Evolutionary conservation across 2,888 invertebrate genomes (phyloP).

Genomic region (Leucania comma): DNA sequence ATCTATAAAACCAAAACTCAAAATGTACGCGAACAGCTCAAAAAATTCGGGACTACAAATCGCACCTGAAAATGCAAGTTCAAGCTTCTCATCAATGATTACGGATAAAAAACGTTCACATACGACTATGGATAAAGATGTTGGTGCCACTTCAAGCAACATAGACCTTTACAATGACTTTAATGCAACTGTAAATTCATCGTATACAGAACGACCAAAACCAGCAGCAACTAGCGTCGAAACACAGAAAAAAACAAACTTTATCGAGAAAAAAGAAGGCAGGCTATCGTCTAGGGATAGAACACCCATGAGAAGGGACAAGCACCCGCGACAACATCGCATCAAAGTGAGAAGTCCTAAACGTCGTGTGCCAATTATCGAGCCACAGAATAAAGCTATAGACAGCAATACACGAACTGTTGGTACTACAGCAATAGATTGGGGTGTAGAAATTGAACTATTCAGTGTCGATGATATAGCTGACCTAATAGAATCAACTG

Average conservation of each 20-base stretch:
- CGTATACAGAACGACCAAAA: conserved; percentile 35
- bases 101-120: conserved; percentile 53
- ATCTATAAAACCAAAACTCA: conserved; percentile 68
- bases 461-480: conserved; percentile 54
- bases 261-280: conserved; percentile 48
- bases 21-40: conserved; percentile 70
- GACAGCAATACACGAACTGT: conserved; percentile 59
- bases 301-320: conserved; percentile 71
- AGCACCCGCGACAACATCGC: conserved; percentile 77
- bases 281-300: conserved; percentile 62
- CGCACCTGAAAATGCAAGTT: conserved; percentile 72
- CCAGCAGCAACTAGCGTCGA: conserved; percentile 42
- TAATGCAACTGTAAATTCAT: conserved; percentile 36
- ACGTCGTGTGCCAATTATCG: conserved; percentile 68
- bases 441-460: conserved; percentile 70
- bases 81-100: conserved; percentile 65
- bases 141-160: conserved; percentile 77
- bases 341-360: conserved; percentile 84
- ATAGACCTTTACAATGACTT: conserved; percentile 71
- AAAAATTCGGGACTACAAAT: conserved; percentile 69
- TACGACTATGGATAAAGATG: conserved; percentile 74
- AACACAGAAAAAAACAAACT: conserved; percentile 43
- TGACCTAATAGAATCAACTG: conserved; percentile 57
- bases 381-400: conserved; percentile 65
- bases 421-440: conserved; percentile 73